A percentile compares a stretch with the other conserved stretches of the same genome.
Evolutionary conservation across 35 echinoderm and acorn worm species (phyloP).

Genomic region (Acanthaster planci): DNA sequence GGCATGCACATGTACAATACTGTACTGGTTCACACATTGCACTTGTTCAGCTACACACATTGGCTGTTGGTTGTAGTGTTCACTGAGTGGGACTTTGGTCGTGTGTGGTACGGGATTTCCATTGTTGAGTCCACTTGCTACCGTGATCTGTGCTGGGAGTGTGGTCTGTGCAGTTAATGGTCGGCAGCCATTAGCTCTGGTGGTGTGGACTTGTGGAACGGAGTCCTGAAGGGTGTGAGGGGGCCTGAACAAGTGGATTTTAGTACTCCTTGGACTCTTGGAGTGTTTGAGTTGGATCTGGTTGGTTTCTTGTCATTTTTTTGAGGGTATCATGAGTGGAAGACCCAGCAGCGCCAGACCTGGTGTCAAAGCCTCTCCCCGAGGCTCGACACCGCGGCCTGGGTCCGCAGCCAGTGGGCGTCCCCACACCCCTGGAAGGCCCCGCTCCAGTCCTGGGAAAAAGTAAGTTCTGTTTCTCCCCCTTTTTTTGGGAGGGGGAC

Average conservation of each 20-base stretch:
- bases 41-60: neutral
- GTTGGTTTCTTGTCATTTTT: neutral
- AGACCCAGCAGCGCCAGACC: slow-evolving; percentile 20
- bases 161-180: neutral
- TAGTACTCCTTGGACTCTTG: neutral
- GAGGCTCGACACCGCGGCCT: slow-evolving; percentile 3
- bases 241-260: neutral
- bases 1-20: no score
- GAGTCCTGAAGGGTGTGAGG: neutral
- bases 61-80: neutral
- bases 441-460: neutral
- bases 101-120: neutral
- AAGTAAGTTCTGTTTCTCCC: neutral
- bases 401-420: neutral
- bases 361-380: neutral
- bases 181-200: slow-evolving; percentile 11
- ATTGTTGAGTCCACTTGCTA: neutral
- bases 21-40: no score
- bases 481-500: no score
- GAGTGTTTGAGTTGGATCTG: neutral
- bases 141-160: neutral
- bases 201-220: neutral
- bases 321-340: neutral
- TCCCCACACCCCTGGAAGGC: neutral
- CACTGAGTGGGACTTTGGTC: neutral